Base-by-base conservation (phyloP, 64 coral and sea anemone species). In the Catalaphyllia jardinei region DNA sequence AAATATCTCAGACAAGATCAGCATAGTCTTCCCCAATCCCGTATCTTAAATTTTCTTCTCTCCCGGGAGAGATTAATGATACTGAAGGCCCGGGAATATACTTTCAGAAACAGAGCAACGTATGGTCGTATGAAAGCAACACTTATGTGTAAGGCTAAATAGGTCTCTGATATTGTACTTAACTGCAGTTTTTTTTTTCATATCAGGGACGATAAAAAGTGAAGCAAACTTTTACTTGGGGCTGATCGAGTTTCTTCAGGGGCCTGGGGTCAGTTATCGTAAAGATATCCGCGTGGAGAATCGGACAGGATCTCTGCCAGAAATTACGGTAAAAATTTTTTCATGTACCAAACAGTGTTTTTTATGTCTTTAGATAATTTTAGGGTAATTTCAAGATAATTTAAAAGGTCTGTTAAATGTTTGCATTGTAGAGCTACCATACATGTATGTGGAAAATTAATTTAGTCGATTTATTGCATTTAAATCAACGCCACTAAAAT, bases 241-340 rank as follows among this genome's bases (percentile, higher is more conserved):
- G 91, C 83, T 96, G 38, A 87, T 39, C 10, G 94, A 96, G 31
- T 96, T 87, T 76, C 79, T 96, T 42, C 22, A 28, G 24, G 88
- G 80, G 13, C 86, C 75, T 4, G 94, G 94, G 10, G 80, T 75
- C 60, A 87, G 67, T 52, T 96, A 88, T 74, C n/a, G 50, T 1
- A 63, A 81, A n/a, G 63, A 86, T 80, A 65, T 93, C 10, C 62
- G 63, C 22, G 13, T 71, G 33, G 8, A 35, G 14, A 85, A 85
- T 28, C 63, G 33, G 10, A 85, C 62, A 12, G 63, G 81, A 0
- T 11, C 33, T 25, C 35, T 8, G 2, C 38, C 12, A 24, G 18
- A 69, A 42, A 84, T 84, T 10, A 69, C 61, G 19, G 80, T 84
- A 84, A 84, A 54, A 60, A 3, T 15, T 9, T 20, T 39, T 22